Conservation (phyloP, 2,797 vertebrate genomes). For the Channallabes apus region DNA sequence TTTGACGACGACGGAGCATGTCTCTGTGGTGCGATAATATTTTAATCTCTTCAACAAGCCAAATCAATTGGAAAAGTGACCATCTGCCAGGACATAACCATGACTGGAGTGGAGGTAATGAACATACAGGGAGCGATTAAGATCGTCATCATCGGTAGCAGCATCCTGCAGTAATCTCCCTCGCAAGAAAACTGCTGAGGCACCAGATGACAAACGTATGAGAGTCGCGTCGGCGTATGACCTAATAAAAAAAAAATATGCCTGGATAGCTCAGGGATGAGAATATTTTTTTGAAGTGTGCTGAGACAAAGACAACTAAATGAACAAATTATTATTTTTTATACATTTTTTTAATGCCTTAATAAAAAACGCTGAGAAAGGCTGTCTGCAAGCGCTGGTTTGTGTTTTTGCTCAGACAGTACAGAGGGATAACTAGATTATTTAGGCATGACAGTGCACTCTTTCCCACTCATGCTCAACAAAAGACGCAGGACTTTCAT, state of each 20-base stretch:
- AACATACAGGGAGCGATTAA: constrained; percentile 76
- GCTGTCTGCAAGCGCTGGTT: not conserved
- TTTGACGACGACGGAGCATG: constrained; percentile 76
- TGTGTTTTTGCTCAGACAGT: not conserved
- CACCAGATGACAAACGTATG: constrained; percentile 58
- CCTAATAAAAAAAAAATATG: constrained; percentile 51
- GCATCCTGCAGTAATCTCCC: constrained; percentile 56
- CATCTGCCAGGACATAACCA: constrained; percentile 81
- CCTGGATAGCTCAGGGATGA: not conserved
- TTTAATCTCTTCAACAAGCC: constrained; percentile 83
- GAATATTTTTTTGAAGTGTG: not conserved
- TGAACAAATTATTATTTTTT: not conserved
- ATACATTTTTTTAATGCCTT: not conserved
- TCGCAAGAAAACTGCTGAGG: constrained; percentile 50
- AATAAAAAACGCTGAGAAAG: not conserved
- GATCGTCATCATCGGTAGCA: constrained; percentile 60
- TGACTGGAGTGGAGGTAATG: constrained; percentile 79
- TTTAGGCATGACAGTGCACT: constrained; percentile 52
- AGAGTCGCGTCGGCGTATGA: constrained; percentile 48
- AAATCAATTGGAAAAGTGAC: constrained; percentile 89
- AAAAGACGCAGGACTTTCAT: constrained; percentile 72
- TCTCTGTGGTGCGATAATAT: constrained; percentile 81
- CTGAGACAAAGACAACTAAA: not conserved
- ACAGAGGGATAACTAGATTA: constrained; percentile 34
- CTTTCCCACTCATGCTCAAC: constrained; percentile 42